Evolutionary conservation across 1,140 invertebrate genomes (phyloP).

Genomic region (Arion vulgaris): DNA sequence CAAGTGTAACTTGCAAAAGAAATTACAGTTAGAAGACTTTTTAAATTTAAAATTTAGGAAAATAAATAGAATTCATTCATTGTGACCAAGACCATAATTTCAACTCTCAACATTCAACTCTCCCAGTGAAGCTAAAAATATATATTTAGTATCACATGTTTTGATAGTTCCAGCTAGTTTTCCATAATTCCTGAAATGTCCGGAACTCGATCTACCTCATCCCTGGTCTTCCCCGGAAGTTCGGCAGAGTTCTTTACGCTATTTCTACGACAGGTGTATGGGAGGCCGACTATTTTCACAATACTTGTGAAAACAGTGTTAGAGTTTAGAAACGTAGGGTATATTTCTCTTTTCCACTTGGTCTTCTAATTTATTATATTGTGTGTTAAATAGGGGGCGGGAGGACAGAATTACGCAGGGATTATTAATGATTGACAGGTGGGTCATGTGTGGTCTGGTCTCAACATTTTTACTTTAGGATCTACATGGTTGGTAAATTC

Average conservation of each 20-base stretch:
- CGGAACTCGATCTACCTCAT: conserved; percentile 27
- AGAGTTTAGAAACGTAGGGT: background rate
- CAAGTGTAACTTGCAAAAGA: too few species aligned
- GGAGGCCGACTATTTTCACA: conserved; percentile 29
- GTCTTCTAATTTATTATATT: background rate
- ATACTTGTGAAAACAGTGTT: conserved; percentile 5
- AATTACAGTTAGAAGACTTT: too few species aligned
- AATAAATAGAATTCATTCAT: too few species aligned
- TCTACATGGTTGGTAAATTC: background rate
- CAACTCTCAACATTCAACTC: too few species aligned
- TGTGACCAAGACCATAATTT: too few species aligned
- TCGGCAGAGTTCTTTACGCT: conserved; percentile 1
- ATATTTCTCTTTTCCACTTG: background rate
- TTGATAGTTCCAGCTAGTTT: background rate
- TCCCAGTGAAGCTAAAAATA: background rate
- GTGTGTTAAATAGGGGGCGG: background rate
- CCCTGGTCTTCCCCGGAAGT: background rate
- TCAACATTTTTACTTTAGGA: background rate
- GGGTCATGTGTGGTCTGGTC: background rate
- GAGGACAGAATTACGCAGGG: background rate
- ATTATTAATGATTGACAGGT: conserved; percentile 12
- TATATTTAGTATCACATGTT: background rate
- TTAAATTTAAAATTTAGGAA: too few species aligned
- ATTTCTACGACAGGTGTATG: conserved; percentile 7
- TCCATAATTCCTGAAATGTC: conserved; percentile 15